These are phyloP conservation scores for Eilema caniola DNA, from an alignment of 2,888 invertebrate species.

Conservation along the genomic window DNA sequence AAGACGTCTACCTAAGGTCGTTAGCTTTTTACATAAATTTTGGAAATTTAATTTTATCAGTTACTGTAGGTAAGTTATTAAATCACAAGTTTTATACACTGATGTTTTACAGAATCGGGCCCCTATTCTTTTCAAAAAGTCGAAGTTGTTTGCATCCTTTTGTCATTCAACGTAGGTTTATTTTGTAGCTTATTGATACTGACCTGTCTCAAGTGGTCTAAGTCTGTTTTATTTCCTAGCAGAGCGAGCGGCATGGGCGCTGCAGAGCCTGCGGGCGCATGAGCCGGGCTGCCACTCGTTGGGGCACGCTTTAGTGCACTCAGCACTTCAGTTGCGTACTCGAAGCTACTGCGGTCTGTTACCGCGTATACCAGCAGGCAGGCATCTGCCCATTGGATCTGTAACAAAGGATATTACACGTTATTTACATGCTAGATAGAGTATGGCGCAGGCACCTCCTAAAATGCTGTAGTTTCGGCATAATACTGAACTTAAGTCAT, in stretches of 20 bases:
- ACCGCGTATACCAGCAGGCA: conserved; percentile 93
- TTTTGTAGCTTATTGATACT: conserved; percentile 47
- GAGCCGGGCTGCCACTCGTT: conserved; percentile 85
- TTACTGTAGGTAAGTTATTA: no score
- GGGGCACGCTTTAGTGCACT: conserved; percentile 87
- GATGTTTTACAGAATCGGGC: no score
- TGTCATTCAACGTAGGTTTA: neutral
- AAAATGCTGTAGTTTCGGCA: no score
- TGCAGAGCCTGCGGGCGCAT: conserved; percentile 85
- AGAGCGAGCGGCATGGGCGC: conserved; percentile 88
- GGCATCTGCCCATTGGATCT: conserved; percentile 93
- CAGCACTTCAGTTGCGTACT: conserved; percentile 89
- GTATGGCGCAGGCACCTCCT: no score
- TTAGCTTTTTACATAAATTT: no score
- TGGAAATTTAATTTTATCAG: no score
- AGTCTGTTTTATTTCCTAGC: conserved; percentile 93
- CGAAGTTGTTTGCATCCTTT: neutral
- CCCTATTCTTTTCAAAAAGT: neutral
- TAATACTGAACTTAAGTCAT: no score
- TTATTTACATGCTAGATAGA: neutral
- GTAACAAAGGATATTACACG: conserved; percentile 59
- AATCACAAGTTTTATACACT: no score
- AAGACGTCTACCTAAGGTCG: no score
- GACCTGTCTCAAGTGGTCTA: conserved; percentile 92
- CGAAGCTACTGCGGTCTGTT: conserved; percentile 90